These are phyloP conservation scores for Malacoraja senta DNA, from an alignment of 2,797 vertebrate genomes.

Conservation along the genomic window DNA sequence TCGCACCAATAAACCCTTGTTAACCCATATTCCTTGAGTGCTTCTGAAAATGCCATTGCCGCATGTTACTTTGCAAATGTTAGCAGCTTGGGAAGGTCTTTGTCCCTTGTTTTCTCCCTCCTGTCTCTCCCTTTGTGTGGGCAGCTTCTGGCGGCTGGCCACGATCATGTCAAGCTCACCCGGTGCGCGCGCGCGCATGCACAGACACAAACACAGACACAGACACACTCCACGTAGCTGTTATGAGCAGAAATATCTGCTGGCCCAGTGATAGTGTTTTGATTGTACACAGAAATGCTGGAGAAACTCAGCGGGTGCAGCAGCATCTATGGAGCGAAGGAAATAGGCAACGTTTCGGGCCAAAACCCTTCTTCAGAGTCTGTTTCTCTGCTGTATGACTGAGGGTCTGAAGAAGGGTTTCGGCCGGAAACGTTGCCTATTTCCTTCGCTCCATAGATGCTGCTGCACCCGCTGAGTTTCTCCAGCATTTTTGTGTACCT, in stretches of 20 bases:
- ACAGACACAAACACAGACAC: no score
- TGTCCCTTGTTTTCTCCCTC: background rate
- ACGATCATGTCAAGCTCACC: background rate
- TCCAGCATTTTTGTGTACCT: no score
- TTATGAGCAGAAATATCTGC: background rate
- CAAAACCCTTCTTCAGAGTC: no score
- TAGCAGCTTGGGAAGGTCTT: background rate
- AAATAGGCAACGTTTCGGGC: no score
- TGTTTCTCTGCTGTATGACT: no score
- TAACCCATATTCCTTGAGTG: background rate
- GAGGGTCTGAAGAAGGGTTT: no score
- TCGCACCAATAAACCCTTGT: background rate
- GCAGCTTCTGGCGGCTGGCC: background rate
- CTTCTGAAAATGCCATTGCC: slow-evolving; percentile 9
- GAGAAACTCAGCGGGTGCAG: no score
- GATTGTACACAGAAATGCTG: no score
- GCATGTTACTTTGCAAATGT: background rate
- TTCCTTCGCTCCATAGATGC: no score
- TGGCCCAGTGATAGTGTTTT: background rate
- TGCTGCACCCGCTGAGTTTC: no score
- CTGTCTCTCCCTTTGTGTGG: background rate
- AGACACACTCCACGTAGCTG: background rate
- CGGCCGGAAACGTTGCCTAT: no score
- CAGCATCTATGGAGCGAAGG: no score
- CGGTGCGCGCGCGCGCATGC: background rate